Conservation (phyloP, 2,888 invertebrate species). For the Scelioninae gen. 1 region DNA sequence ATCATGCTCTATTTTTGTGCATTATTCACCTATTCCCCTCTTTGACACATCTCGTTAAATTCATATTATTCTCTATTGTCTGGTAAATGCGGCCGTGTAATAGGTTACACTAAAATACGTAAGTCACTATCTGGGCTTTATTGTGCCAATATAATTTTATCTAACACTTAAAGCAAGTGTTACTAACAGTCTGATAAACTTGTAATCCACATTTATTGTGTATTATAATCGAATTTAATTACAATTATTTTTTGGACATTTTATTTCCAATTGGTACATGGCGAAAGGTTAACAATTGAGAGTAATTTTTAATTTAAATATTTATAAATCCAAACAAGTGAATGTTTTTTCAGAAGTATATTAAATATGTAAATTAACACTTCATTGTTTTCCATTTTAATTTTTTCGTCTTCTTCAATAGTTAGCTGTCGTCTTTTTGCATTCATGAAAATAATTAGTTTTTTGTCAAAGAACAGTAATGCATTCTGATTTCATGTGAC, state of each 20-base stretch:
- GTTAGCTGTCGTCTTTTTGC: no score
- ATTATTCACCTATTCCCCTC: not conserved
- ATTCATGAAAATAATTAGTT: no score
- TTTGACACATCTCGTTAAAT: constrained; percentile 24
- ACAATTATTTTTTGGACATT: not conserved
- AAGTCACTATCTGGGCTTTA: constrained; percentile 24
- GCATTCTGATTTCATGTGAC: not conserved
- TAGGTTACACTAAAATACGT: constrained; percentile 24
- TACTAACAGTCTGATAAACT: constrained; percentile 7
- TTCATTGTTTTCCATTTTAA: no score
- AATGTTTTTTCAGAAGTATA: no score
- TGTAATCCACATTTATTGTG: constrained; percentile 6
- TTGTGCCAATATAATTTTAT: constrained; percentile 14
- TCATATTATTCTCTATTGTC: constrained; percentile 23
- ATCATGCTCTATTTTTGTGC: not conserved
- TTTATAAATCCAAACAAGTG: not conserved
- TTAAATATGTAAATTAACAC: no score
- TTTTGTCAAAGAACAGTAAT: not conserved
- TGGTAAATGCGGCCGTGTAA: constrained; percentile 15
- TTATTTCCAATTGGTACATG: not conserved
- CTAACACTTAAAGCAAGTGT: constrained; percentile 20
- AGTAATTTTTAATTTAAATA: not conserved
- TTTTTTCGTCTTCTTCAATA: no score
- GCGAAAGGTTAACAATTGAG: no score
- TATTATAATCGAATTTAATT: not conserved